Percentiles rank a stretch among this genome's conserved stretches.
Evolutionary conservation across 2,113 vertebrate species (phyloP).

Genomic region (Gracilinanus agilis): DNA sequence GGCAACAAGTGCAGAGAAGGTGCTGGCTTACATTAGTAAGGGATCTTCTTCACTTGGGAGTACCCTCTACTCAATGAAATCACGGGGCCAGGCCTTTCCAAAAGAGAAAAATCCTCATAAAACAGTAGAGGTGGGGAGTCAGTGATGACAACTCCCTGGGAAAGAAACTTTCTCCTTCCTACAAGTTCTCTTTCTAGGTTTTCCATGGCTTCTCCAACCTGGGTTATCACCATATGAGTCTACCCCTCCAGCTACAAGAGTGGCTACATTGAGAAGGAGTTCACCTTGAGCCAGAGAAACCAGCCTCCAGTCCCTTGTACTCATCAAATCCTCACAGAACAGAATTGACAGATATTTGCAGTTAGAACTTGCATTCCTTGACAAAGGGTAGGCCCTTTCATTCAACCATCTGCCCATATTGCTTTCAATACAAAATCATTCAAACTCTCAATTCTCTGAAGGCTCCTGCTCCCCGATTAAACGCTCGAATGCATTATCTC

Average conservation of each 20-base stretch:
- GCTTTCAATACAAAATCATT: neutral
- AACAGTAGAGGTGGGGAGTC: neutral
- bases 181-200: too few relatives aligned
- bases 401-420: neutral
- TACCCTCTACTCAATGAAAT: too few relatives aligned
- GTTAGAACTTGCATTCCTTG: neutral
- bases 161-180: neutral
- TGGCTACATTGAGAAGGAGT: neutral
- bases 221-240: neutral
- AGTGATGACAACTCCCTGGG: neutral
- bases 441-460: constrained; percentile 17
- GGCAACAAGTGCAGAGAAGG: neutral
- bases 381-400: neutral
- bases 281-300: neutral
- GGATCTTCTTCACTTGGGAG: too few relatives aligned
- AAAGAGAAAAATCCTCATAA: neutral
- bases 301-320: neutral
- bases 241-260: neutral
- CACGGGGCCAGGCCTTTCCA: too few relatives aligned
- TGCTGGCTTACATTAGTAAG: neutral
- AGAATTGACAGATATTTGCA: neutral
- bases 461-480: neutral
- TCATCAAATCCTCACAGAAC: constrained; percentile 25
- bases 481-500: neutral
- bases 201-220: too few relatives aligned